A percentile compares a stretch with the other conserved stretches of the same genome.
These are phyloP conservation scores for Myotis findleyi DNA, from an alignment of 2,797 vertebrate genomes.

Conservation along the genomic window DNA sequence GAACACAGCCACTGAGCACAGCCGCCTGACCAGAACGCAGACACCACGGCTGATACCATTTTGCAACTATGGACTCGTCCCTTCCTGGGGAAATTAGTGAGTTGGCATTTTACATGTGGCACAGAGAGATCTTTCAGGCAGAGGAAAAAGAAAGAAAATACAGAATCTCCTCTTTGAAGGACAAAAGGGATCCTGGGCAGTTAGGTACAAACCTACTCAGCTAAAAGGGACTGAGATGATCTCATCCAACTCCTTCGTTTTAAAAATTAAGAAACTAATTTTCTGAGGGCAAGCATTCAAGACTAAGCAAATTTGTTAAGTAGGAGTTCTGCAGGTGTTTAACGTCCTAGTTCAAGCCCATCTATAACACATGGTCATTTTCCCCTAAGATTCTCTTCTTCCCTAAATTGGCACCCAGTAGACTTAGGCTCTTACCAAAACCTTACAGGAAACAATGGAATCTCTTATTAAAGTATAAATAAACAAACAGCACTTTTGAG, in stretches of 20 bases:
- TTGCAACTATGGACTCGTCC: background rate
- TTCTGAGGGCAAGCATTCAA: background rate
- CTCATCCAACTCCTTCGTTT: background rate
- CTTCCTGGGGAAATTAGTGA: slow-evolving; percentile 51
- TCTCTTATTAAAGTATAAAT: slow-evolving; percentile 27
- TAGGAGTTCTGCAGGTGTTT: background rate
- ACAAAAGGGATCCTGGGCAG: background rate
- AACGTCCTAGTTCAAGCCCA: background rate
- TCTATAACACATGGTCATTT: background rate
- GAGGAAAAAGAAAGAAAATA: slow-evolving; percentile 34
- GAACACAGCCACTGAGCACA: background rate
- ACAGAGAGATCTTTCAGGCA: background rate
- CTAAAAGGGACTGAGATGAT: background rate
- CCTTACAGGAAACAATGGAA: background rate
- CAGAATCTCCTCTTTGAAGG: background rate
- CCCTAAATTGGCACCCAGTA: background rate
- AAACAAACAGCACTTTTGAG: background rate
- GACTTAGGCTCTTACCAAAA: background rate
- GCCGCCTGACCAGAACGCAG: background rate
- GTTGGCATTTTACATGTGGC: background rate
- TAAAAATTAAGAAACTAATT: background rate
- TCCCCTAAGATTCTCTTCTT: background rate
- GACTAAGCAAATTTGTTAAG: background rate
- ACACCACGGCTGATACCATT: background rate
- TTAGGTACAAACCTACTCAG: background rate